Evolutionary conservation across 2,797 vertebrate species (phyloP), one percentile per base, ranked within the genome.

Genomic region (Danionella dracula): DNA sequence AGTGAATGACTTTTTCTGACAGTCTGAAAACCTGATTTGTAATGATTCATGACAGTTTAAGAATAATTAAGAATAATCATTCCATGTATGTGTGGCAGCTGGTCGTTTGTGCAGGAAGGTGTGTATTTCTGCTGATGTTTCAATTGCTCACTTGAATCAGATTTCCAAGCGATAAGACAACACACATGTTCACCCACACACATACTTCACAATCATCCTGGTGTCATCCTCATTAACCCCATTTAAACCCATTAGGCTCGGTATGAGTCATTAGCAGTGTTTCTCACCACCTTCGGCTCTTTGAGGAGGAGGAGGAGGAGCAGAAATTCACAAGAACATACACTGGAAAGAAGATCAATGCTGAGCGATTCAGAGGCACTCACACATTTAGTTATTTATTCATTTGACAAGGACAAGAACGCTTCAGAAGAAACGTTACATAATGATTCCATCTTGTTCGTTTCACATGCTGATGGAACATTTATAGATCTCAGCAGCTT

Each of bases 161-260:
- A 3, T 27, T 27, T 3, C 23, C 3, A 3, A 27, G 23, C 6
- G 23, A 27, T 3, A 27, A 27, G 6, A 27, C 23, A 49, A 62
- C 5, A 1, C 57, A 41, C 57, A 53, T 27, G 13, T 31, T 45
- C 31, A 4, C 48, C 45, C 46, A 68, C 56, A 54, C 8, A 1
- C 20, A 45, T 53, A 60, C n/a, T 54, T 37, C 5, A 37, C n/a
- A 46, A 35, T 32, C 58, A 40, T 17, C 37, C 16, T 13, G 54
- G 59, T 58, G 34, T 48, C 46, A 60, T 54, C 60, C 53, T 20
- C 29, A 49, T 69, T 55, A 49, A 42, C 49, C 23, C 34, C 34
- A 66, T 37, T 73, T 55, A 73, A 12, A 41, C 55, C 50, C 41
- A 69, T 70, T 31, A 40, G 8, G 16, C 7, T 20, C 38, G 21